These are phyloP conservation scores for Drosophila lini DNA, from an alignment of 1,140 invertebrate species.

Conservation along the genomic window DNA sequence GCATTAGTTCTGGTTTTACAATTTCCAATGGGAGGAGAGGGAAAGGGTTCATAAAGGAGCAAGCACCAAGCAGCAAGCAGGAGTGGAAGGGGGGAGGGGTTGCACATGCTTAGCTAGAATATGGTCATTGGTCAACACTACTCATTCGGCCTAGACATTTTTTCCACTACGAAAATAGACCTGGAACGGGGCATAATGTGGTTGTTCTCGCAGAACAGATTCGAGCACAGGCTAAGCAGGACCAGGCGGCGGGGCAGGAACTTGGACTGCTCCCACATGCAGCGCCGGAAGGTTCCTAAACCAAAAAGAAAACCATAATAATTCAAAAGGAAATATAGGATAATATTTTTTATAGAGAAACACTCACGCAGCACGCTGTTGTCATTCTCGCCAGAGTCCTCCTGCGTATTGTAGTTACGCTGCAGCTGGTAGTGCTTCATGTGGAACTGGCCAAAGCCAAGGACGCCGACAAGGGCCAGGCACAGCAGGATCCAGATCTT, in stretches of 20 bases:
- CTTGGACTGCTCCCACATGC: constrained; percentile 84
- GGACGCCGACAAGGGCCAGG: constrained; percentile 47
- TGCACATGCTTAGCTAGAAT: constrained; percentile 45
- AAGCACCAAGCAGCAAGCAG: no score
- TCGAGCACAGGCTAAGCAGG: constrained; percentile 75
- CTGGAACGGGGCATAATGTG: constrained; percentile 80
- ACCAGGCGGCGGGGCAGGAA: constrained; percentile 78
- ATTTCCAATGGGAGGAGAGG: neutral
- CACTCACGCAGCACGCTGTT: constrained; percentile 75
- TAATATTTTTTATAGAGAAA: neutral
- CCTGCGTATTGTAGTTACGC: constrained; percentile 63
- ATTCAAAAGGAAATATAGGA: no score
- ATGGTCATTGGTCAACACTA: constrained; percentile 62
- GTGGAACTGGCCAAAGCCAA: constrained; percentile 76
- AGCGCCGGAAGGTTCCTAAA: constrained; percentile 77
- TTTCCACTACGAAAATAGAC: constrained; percentile 84
- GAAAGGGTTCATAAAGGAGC: neutral
- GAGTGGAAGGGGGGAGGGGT: neutral
- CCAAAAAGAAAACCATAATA: neutral
- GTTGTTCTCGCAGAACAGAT: constrained; percentile 83
- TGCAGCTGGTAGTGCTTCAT: constrained; percentile 80
- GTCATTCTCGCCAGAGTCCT: constrained; percentile 70
- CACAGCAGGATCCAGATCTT: constrained; percentile 45
- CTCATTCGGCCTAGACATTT: constrained; percentile 84
- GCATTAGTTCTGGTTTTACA: constrained; percentile 47